A percentile compares a stretch with the other conserved stretches of the same genome.
Conservation (phyloP, 1,140 invertebrate genomes). For the Drosophila baimaii region DNA sequence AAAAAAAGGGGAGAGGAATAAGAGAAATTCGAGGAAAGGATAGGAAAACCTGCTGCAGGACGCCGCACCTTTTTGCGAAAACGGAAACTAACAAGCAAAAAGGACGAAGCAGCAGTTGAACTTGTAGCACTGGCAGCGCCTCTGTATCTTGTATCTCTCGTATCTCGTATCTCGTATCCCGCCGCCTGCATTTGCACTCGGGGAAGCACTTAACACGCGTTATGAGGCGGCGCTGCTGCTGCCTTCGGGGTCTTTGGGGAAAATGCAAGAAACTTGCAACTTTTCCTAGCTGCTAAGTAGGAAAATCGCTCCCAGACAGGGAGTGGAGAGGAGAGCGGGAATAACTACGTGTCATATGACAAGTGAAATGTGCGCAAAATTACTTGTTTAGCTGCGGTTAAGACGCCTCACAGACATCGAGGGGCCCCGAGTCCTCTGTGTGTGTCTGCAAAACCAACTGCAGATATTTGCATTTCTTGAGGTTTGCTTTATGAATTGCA, state of each 20-base stretch:
- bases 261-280: conserved; percentile 66
- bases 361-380: conserved; percentile 81
- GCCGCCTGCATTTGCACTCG: conserved; percentile 11
- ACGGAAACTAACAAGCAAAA: conserved; percentile 60
- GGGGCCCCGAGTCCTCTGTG: not conserved
- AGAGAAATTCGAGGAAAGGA: conserved; percentile 2
- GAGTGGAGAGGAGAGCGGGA: too few relatives aligned
- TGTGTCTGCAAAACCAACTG: conserved; percentile 21
- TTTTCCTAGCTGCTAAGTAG: conserved; percentile 70
- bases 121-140: conserved; percentile 46
- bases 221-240: conserved; percentile 56
- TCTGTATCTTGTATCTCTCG: conserved; percentile 49
- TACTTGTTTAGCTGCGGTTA: conserved; percentile 78
- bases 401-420: conserved; percentile 40
- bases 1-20: not conserved
- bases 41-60: conserved; percentile 38
- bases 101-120: conserved; percentile 51
- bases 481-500: conserved; percentile 69
- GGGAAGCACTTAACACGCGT: conserved; percentile 67
- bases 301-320: conserved; percentile 73
- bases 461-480: conserved; percentile 59
- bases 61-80: conserved; percentile 48
- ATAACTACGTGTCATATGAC: conserved; percentile 78
- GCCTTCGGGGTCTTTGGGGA: conserved; percentile 27
- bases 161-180: conserved; percentile 54